Conservation (phyloP, 2,113 vertebrate species). For the Todiramphus saurophagus region DNA sequence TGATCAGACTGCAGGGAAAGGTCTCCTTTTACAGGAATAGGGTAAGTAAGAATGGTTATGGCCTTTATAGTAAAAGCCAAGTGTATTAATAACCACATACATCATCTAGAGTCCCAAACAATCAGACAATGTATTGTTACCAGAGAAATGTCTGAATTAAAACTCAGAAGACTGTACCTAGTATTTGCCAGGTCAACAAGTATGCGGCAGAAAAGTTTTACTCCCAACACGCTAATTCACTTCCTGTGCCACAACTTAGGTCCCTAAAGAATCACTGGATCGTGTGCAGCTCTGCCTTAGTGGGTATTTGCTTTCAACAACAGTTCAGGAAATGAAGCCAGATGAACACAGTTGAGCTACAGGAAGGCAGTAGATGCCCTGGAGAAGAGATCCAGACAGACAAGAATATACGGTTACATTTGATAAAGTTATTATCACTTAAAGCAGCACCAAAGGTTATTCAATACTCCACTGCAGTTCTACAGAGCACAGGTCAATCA, state of each 20-base stretch:
- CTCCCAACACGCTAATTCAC: not conserved
- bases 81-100: not conserved
- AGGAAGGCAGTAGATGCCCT: not conserved
- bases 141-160: not conserved
- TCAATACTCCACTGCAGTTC: not conserved
- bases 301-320: not conserved
- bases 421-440: not conserved
- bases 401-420: not conserved
- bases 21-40: not conserved
- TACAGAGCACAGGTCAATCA: constrained; percentile 53
- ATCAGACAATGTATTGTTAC: not conserved
- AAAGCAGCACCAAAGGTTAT: not conserved
- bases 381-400: not conserved
- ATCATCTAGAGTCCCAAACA: not conserved
- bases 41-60: not conserved
- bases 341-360: not conserved
- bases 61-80: not conserved
- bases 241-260: not conserved
- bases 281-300: not conserved
- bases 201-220: not conserved
- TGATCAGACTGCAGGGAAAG: not conserved
- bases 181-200: not conserved
- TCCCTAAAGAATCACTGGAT: not conserved
- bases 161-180: not conserved
- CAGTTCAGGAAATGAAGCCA: not conserved